Evolutionary conservation across 2,113 vertebrate genomes (phyloP).

Genomic region (Grammomys surdaster): DNA sequence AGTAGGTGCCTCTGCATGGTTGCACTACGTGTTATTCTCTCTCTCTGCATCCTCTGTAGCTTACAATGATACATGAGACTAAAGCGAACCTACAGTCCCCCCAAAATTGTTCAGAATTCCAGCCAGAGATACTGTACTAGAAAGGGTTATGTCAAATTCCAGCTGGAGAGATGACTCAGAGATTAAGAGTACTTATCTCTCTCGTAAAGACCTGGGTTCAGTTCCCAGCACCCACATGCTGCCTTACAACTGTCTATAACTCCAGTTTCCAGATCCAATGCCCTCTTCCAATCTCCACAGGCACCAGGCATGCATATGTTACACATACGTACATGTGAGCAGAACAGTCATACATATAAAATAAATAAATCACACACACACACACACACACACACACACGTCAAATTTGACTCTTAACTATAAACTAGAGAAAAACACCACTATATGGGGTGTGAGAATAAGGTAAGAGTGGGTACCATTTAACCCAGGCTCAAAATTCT

Average conservation of each 20-base stretch:
- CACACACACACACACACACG: background rate
- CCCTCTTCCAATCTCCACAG: background rate
- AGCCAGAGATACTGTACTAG: background rate
- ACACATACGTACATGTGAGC: background rate
- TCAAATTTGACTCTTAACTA: background rate
- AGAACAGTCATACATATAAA: background rate
- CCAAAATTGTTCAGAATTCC: background rate
- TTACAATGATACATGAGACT: background rate
- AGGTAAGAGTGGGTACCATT: background rate
- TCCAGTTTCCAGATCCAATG: background rate
- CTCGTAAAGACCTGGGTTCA: background rate
- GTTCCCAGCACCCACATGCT: background rate
- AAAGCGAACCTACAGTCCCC: background rate
- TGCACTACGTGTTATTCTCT: background rate
- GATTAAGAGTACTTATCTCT: background rate
- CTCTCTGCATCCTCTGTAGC: background rate
- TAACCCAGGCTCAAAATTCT: background rate
- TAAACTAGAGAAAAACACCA: background rate
- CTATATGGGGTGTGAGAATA: too few relatives aligned
- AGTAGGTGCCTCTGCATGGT: background rate
- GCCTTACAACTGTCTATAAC: background rate
- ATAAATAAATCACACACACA: background rate
- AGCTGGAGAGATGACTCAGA: background rate
- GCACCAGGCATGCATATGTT: background rate
- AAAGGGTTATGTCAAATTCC: background rate